phyloP scores from a whole-genome alignment of 1,140 invertebrate species.

The Ruditapes philippinarum region DNA sequence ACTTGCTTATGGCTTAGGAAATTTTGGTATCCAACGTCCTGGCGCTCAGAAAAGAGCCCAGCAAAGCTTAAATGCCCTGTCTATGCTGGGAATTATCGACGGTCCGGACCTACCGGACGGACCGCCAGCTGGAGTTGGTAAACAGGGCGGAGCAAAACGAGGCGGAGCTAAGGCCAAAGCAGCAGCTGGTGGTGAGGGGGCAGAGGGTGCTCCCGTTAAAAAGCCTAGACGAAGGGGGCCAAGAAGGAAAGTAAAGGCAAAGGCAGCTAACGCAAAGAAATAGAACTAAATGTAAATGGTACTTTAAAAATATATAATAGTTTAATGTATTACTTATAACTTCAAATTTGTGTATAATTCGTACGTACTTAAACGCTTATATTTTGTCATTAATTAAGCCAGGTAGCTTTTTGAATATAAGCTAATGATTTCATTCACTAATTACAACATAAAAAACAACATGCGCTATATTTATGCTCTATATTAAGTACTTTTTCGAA shows the following conservation, averaged over 20 bases:
- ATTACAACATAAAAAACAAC: no score
- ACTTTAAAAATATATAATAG: no score
- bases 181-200: neutral
- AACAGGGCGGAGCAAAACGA: neutral
- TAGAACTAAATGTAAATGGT: no score
- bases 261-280: neutral
- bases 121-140: neutral
- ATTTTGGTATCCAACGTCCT: neutral
- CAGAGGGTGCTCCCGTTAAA: neutral
- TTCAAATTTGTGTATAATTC: no score
- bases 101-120: neutral
- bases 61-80: neutral
- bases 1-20: neutral
- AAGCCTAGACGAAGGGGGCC: neutral
- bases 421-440: no score
- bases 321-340: no score
- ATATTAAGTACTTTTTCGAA: no score
- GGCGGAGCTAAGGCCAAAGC: neutral
- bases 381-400: no score
- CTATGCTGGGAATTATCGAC: neutral
- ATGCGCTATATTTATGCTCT: no score
- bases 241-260: neutral
- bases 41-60: neutral
- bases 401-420: no score
- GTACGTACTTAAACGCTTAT: no score